Percentiles rank a stretch among this genome's conserved stretches.
phyloP scores from a whole-genome alignment of 2,888 invertebrate species.

The Oligia latruncula region DNA sequence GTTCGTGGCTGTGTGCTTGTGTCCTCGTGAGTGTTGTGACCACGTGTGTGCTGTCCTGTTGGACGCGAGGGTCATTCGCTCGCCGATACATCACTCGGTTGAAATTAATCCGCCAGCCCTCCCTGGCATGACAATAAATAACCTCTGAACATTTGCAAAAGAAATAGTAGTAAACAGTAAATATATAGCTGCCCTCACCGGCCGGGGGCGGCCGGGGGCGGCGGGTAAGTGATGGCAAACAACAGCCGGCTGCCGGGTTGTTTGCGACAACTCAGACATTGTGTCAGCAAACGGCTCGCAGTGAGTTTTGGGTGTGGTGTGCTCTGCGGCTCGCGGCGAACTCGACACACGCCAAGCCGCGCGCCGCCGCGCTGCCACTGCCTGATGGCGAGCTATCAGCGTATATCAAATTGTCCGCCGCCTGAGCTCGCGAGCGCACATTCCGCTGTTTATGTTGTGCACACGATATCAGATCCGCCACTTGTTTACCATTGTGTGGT shows the following conservation, averaged over 20 bases:
- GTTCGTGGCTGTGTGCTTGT: background rate
- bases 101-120: conserved; percentile 51
- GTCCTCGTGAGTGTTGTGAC: too few relatives aligned
- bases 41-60: too few relatives aligned
- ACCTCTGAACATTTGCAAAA: conserved; percentile 59
- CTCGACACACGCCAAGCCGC: background rate
- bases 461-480: too few relatives aligned
- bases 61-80: background rate
- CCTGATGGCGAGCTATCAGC: background rate
- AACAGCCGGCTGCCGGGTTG: conserved; percentile 20
- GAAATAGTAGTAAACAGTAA: conserved; percentile 61
- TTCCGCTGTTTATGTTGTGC: background rate
- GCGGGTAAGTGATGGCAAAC: conserved; percentile 49
- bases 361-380: background rate
- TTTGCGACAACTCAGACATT: conserved; percentile 27
- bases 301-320: background rate
- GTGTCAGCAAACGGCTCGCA: conserved; percentile 25
- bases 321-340: background rate
- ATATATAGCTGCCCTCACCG: conserved; percentile 33
- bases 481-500: too few relatives aligned
- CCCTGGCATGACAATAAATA: conserved; percentile 60
- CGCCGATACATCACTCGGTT: conserved; percentile 54
- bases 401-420: background rate
- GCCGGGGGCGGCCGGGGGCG: conserved; percentile 13
- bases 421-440: background rate